Percentiles rank a stretch among this genome's conserved stretches.
These are phyloP conservation scores for Caenorhabditis remanei DNA, from an alignment of 1,140 invertebrate species.

Conservation along the genomic window DNA sequence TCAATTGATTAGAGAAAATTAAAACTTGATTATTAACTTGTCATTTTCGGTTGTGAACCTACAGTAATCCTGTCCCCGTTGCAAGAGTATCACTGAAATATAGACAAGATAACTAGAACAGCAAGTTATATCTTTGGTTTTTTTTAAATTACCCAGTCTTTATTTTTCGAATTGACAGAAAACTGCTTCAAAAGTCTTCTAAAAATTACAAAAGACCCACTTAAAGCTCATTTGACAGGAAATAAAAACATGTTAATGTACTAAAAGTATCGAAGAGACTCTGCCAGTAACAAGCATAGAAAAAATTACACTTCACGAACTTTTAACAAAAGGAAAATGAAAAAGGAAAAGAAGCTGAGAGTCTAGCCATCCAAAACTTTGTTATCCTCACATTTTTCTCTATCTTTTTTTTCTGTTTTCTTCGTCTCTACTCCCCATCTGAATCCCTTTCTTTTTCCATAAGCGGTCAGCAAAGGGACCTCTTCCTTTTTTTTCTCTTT, in stretches of 20 bases:
- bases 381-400: background rate
- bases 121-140: too few species aligned
- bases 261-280: background rate
- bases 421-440: background rate
- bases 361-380: slow-evolving; percentile 48
- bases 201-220: too few species aligned
- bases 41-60: too few species aligned
- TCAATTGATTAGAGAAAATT: too few species aligned
- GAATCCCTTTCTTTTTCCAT: slow-evolving; percentile 29
- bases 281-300: background rate
- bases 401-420: background rate
- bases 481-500: background rate
- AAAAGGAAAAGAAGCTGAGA: background rate
- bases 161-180: too few species aligned
- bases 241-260: background rate
- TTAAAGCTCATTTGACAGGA: background rate
- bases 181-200: too few species aligned
- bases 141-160: too few species aligned
- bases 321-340: slow-evolving; percentile 27
- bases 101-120: too few species aligned
- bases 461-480: slow-evolving; percentile 34
- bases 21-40: too few species aligned
- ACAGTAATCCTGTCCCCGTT: too few species aligned
- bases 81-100: too few species aligned
- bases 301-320: slow-evolving; percentile 48